Conservation (phyloP, 2,113 vertebrate species). For the Sporophila hypoxantha region DNA sequence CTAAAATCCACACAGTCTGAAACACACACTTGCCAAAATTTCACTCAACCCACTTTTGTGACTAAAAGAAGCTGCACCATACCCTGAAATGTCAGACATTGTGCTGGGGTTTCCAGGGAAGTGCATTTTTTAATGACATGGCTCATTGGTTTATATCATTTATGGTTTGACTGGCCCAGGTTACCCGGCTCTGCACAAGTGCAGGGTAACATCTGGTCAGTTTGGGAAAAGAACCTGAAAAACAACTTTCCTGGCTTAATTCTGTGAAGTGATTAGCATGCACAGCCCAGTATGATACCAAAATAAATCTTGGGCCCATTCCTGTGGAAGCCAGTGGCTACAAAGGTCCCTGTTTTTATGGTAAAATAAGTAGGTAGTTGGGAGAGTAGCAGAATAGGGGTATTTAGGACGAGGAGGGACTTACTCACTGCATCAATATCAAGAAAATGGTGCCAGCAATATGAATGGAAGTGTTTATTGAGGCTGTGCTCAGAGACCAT, state of each 20-base stretch:
- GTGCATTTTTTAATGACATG: background rate
- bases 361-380: slow-evolving; percentile 38
- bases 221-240: background rate
- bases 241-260: background rate
- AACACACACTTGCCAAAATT: background rate
- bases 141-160: background rate
- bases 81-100: background rate
- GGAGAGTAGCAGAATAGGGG: background rate
- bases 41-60: background rate
- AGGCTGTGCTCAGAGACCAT: slow-evolving; percentile 6
- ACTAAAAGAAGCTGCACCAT: background rate
- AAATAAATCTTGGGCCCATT: slow-evolving; percentile 5
- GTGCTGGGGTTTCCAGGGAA: background rate
- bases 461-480: slow-evolving; percentile 31
- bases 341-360: background rate
- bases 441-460: slow-evolving; percentile 24
- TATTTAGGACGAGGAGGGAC: slow-evolving; percentile 25
- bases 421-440: slow-evolving; percentile 17
- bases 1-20: background rate
- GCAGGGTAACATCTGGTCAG: background rate
- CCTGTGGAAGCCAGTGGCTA: background rate
- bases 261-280: background rate
- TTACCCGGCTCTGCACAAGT: background rate
- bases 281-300: background rate
- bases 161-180: background rate